Percentiles rank a stretch among this genome's conserved stretches.
These are phyloP conservation scores for Spicauda simplicius DNA, from an alignment of 2,888 invertebrate genomes.

Conservation along the genomic window DNA sequence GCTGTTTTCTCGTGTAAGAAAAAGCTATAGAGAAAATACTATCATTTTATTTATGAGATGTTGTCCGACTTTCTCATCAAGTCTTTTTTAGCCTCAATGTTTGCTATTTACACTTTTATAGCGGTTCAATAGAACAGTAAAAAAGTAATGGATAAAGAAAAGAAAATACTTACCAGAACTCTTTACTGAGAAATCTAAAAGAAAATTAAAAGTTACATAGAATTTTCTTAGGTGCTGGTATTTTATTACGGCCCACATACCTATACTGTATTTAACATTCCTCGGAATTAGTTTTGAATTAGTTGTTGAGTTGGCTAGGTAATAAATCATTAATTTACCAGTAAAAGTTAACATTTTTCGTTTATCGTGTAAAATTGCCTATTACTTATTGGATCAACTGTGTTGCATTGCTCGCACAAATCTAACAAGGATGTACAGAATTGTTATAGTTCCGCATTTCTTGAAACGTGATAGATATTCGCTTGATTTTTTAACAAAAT, in stretches of 20 bases:
- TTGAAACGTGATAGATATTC: too few species aligned
- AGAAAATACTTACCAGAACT: background rate
- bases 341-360: too few species aligned
- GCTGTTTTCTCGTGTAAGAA: slow-evolving; percentile 9
- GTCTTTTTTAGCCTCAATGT: slow-evolving; percentile 14
- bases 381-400: too few species aligned
- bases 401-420: too few species aligned
- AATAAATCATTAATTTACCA: too few species aligned
- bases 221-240: background rate
- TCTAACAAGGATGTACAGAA: too few species aligned
- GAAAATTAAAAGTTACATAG: background rate
- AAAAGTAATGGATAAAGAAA: background rate
- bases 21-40: slow-evolving; percentile 10
- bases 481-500: too few species aligned
- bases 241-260: background rate
- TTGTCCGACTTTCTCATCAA: slow-evolving; percentile 21
- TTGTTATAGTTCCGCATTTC: too few species aligned
- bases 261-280: too few species aligned
- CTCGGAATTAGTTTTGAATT: too few species aligned
- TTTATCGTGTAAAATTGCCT: too few species aligned
- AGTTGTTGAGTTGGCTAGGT: too few species aligned
- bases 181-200: background rate
- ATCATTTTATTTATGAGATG: slow-evolving; percentile 28
- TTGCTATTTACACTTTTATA: slow-evolving; percentile 15
- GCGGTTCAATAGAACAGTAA: background rate